A percentile compares a stretch with the other conserved stretches of the same genome.
Conservation (phyloP, 2,797 vertebrate species). For the Buphagus erythrorhynchus region DNA sequence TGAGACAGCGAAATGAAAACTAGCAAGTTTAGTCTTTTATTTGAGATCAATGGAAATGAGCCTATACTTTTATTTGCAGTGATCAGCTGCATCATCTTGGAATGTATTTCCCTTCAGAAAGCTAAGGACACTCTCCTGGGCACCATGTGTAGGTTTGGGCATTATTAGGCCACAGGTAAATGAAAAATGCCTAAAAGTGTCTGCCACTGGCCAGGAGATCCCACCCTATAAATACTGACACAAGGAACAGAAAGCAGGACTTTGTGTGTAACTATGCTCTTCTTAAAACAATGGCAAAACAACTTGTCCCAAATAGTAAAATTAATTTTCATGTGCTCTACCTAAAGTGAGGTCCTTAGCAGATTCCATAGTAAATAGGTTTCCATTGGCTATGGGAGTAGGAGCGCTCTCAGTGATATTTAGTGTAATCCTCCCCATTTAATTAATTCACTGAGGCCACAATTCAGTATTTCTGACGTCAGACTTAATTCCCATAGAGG, state of each 20-base stretch:
- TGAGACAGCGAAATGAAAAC: background rate
- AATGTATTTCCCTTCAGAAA: background rate
- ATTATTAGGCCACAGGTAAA: background rate
- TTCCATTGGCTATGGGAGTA: background rate
- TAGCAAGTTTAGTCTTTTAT: background rate
- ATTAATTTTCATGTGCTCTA: background rate
- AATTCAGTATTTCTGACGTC: constrained; percentile 32
- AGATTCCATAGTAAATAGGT: background rate
- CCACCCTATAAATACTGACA: background rate
- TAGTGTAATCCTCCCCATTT: background rate
- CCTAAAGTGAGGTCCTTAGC: background rate
- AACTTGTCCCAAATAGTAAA: background rate
- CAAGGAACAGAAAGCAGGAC: background rate
- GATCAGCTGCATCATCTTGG: background rate
- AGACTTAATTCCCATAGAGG: constrained; percentile 28
- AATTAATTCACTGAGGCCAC: constrained; percentile 29
- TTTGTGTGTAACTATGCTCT: background rate
- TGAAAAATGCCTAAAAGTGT: background rate
- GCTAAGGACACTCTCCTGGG: background rate
- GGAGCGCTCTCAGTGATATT: background rate
- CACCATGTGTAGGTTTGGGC: background rate
- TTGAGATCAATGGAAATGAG: background rate
- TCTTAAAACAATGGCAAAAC: background rate
- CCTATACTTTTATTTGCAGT: background rate
- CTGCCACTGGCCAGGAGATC: background rate